Conservation (phyloP, 2,113 vertebrate species). For the Poeciliopsis occidentalis region DNA sequence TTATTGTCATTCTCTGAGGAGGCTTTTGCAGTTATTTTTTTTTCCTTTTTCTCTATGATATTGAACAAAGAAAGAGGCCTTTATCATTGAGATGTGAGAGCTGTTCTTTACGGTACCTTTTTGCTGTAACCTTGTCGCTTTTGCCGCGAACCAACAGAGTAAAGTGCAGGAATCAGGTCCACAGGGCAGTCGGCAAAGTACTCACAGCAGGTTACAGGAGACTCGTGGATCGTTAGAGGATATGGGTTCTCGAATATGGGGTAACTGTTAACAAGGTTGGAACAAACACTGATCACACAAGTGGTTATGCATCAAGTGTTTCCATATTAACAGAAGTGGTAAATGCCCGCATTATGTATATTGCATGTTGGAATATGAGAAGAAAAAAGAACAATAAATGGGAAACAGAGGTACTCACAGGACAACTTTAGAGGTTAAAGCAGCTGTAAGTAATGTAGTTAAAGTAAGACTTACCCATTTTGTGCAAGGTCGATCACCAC, state of each 20-base stretch:
- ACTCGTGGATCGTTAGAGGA: conserved; percentile 96
- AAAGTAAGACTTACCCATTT: conserved; percentile 88
- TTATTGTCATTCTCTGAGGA: neutral
- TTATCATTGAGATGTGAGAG: neutral
- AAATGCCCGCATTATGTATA: neutral
- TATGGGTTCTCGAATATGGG: conserved; percentile 99
- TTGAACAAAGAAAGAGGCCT: neutral
- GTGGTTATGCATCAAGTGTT: conserved; percentile 7
- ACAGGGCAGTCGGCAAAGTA: conserved; percentile 97
- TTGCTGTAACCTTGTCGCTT: conserved; percentile 99
- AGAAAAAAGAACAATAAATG: neutral
- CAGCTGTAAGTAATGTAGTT: conserved; percentile 4
- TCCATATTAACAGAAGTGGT: neutral
- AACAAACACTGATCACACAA: conserved; percentile 1
- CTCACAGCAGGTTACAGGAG: conserved; percentile 98
- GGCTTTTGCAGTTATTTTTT: neutral
- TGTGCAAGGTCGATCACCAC: conserved; percentile 99
- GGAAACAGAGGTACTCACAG: conserved; percentile 1
- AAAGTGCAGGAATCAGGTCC: conserved; percentile 98
- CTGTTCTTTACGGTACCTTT: conserved; percentile 82
- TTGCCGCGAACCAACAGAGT: conserved; percentile 95
- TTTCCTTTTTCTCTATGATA: neutral
- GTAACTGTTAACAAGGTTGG: conserved; percentile 82
- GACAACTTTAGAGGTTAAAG: conserved; percentile 2
- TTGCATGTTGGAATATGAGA: neutral